Evolutionary conservation across 2,888 invertebrate species (phyloP), one percentile per base, ranked within the genome.

Genomic region (Eulithis prunata): DNA sequence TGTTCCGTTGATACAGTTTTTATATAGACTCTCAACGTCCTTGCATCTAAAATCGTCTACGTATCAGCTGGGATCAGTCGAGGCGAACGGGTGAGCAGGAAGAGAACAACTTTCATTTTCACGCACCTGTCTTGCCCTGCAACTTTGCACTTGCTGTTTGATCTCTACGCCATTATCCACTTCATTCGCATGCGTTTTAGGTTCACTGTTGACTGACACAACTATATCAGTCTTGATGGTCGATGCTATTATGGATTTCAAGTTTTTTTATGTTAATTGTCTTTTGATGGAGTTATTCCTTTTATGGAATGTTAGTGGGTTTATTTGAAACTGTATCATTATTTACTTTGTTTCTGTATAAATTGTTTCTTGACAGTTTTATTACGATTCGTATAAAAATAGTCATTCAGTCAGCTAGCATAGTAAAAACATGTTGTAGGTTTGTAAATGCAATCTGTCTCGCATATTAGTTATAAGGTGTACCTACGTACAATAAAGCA

Each of bases 31-130:
- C 68, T 60, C 68, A 72, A 64, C 73, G 78, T 77, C 80, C 79
- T 82, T 82, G 77, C 71, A 74, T 76, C 75, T 80, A 78, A 79
- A 77, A 75, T 78, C 79, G 79, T 78, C 77, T 77, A 75, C 75
- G 75, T 78, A 78, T 64, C 80, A 80, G 78, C 77, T 78, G 78
- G 54, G 54, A 54, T 54, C 77, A 80, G 76, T 78, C 88, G 90
- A 90, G 90, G 91, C 86, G 76, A 89, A 81, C 90, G 80, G 82
- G 85, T 85, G 83, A 90, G 77, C 92, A 93, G 93, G 93, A 93
- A 93, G 91, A 86, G 87, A 91, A 91, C 93, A 91, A 92, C 93
- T 93, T 93, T 93, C 93, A 84, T 90, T 91, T 93, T 92, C 90
- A 86, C 83, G 83, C 93, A 93, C 93, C 93, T 92, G 92, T 90